Evolutionary conservation across 2,113 vertebrate species (phyloP), one percentile per base, ranked within the genome.

Genomic region (Stegastes partitus): DNA sequence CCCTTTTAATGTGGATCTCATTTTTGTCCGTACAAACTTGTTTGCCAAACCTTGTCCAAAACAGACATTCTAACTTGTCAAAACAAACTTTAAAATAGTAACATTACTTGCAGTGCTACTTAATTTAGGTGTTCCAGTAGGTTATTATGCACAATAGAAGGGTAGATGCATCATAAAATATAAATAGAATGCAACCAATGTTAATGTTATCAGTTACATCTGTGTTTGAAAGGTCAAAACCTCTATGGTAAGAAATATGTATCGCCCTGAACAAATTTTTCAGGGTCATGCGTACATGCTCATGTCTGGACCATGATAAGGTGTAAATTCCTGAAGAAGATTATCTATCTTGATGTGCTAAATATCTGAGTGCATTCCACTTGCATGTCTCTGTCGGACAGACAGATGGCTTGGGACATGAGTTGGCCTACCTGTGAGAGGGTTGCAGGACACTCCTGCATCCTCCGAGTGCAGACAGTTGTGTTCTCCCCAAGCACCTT

Each of bases 401-500:
- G 44, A 39, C 45, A 12, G 9, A 56, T 7, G 26, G 8, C 23
- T 25, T 21, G n/a, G 4, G 15, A 50, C 25, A 55, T 1, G 11
- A 54, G 42, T 19, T 70, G 66, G 45, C 62, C 22, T 94, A 99
- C 98, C 97, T 94, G 93, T 94, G 1, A 97, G 93, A 44, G 96
- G 96, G 19, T 73, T 95, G 65, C 98, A 99, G 82, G 98, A 97
- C 55, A 99, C 98, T 0, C 97, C 97, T 16, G 98, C 98, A 49
- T 99, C 97, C 89, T 99, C 98, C n/a, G 90, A 94, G 86, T 99
- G 97, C 65, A 91, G 95, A n/a, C 98, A 99, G 93, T 99, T 96
- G 86, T 99, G 98, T 47, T 98, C 96, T 57, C 93, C 93, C 98
- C 98, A 99, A 67, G 95, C 84, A 28, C 93, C 95, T 89, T 97